A percentile compares a stretch with the other conserved stretches of the same genome.
phyloP scores from a whole-genome alignment of 2,888 invertebrate genomes.

The Eupithecia exiguata region DNA sequence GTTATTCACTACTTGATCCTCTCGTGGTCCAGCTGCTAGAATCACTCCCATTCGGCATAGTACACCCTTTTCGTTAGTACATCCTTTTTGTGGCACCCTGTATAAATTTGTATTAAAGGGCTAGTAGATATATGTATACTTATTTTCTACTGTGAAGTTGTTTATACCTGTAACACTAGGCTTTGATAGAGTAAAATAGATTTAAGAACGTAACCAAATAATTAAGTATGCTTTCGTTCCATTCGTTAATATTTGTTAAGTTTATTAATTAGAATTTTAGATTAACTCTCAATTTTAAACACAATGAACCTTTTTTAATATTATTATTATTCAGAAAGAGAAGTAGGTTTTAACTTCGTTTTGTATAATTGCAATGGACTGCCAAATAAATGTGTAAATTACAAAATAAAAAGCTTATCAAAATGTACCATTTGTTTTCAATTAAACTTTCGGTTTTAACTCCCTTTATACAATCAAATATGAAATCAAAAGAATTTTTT shows the following conservation, averaged over 20 bases:
- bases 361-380: conserved; percentile 64
- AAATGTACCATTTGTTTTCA: conserved; percentile 1
- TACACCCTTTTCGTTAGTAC: no score
- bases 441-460: neutral
- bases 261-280: conserved; percentile 22
- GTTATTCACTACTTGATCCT: no score
- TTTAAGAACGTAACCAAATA: conserved; percentile 3
- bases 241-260: conserved; percentile 19
- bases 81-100: neutral
- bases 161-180: conserved; percentile 47
- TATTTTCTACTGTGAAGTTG: conserved; percentile 26
- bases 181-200: conserved; percentile 52
- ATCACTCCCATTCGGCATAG: no score
- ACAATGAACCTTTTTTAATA: conserved; percentile 7
- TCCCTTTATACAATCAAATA: neutral
- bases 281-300: neutral
- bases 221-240: conserved; percentile 14
- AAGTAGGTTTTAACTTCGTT: conserved; percentile 57
- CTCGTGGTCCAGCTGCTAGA: no score
- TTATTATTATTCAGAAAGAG: conserved; percentile 39
- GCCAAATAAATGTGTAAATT: conserved; percentile 75
- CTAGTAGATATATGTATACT: conserved; percentile 29
- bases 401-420: conserved; percentile 68
- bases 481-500: neutral
- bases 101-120: neutral